Percentiles rank a stretch among this genome's conserved stretches.
phyloP scores from a whole-genome alignment of 2,113 vertebrate species.

The Circaetus cinerascens region DNA sequence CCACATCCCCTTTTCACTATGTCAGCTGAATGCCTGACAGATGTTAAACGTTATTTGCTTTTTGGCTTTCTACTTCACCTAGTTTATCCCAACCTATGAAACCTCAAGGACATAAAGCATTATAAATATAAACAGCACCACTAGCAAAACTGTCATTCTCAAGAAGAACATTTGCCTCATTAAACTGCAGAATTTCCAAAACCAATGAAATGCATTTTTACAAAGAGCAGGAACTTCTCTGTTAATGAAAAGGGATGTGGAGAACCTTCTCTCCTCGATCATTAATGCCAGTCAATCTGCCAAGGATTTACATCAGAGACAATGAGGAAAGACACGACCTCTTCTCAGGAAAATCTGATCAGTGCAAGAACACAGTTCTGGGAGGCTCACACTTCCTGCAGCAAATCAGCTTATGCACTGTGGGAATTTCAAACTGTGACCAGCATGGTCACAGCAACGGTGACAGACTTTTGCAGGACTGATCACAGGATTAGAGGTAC shows the following conservation, averaged over 20 bases:
- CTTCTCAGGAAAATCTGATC: background rate
- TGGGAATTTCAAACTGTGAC: background rate
- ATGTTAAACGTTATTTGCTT: conserved; percentile 13
- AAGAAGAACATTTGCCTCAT: conserved; percentile 13
- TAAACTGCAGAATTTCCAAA: conserved; percentile 32
- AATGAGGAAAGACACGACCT: background rate
- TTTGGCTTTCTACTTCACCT: conserved; percentile 19
- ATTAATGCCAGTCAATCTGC: background rate
- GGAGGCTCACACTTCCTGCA: background rate
- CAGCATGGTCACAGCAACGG: background rate
- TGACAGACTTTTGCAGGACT: background rate
- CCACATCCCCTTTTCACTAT: background rate
- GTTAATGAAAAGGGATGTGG: background rate
- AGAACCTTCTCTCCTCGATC: background rate
- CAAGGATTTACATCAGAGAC: background rate
- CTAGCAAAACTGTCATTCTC: conserved; percentile 5
- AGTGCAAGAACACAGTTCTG: background rate
- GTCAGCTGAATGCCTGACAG: background rate
- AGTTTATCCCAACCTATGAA: background rate
- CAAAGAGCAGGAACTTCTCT: background rate
- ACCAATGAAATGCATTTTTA: background rate
- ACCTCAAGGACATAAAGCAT: conserved; percentile 8
- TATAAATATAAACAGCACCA: conserved; percentile 29
- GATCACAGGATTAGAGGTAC: background rate
- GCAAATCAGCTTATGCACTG: background rate